A percentile compares a stretch with the other conserved stretches of the same genome.
phyloP scores from a whole-genome alignment of 2,113 vertebrate species.

The Papio anubis region DNA sequence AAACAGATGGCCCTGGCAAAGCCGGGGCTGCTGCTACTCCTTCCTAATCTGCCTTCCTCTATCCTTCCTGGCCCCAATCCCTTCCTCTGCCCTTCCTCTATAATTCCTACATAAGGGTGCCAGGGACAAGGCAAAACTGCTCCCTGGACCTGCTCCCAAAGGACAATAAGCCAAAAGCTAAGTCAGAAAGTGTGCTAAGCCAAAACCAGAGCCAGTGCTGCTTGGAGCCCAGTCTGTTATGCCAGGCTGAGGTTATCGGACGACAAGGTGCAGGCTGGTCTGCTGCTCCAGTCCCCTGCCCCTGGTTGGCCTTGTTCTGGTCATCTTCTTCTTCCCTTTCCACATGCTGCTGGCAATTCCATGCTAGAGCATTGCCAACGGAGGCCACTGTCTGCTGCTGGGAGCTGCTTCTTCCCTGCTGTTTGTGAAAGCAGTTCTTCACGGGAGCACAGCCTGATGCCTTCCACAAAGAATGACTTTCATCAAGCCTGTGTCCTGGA shows the following conservation, averaged over 20 bases:
- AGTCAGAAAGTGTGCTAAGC: background rate
- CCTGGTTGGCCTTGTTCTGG: conserved; percentile 26
- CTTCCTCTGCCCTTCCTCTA: conserved; percentile 15
- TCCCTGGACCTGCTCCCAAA: background rate
- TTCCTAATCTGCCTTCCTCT: background rate
- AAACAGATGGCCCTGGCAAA: conserved; percentile 24
- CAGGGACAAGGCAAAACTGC: background rate
- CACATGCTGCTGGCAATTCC: conserved; percentile 17
- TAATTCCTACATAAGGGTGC: background rate
- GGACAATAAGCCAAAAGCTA: conserved; percentile 35
- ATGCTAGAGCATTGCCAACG: background rate
- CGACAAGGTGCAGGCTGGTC: background rate
- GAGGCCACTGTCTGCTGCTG: conserved; percentile 36
- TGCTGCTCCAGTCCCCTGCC: background rate
- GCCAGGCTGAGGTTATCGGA: background rate
- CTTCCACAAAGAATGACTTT: conserved; percentile 60
- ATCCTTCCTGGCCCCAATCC: background rate
- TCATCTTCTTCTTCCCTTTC: conserved; percentile 31
- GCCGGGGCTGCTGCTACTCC: background rate
- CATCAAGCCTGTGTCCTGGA: background rate
- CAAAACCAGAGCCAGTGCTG: background rate
- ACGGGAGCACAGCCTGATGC: background rate
- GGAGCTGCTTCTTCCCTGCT: conserved; percentile 45
- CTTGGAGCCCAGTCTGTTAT: background rate
- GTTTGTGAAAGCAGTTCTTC: conserved; percentile 53